A percentile compares a stretch with the other conserved stretches of the same genome.
phyloP scores from a whole-genome alignment of 2,797 vertebrate species.

The Hafferia zeledoni region DNA sequence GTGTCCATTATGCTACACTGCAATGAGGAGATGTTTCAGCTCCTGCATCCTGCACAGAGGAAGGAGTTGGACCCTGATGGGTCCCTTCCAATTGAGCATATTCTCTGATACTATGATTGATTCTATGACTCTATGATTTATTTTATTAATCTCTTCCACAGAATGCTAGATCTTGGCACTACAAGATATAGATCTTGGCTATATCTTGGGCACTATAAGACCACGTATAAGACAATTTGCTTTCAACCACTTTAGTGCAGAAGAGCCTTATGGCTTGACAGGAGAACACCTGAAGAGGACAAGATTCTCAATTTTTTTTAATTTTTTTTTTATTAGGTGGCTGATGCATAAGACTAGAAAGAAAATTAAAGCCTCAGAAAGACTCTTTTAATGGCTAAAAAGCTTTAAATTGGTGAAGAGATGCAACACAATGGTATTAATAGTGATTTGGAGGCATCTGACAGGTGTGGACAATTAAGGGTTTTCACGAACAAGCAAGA shows the following conservation, averaged over 20 bases:
- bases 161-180: background rate
- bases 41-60: background rate
- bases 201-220: background rate
- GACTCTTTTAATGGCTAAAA: background rate
- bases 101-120: background rate
- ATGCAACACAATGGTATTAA: background rate
- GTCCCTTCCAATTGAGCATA: background rate
- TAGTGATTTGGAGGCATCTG: background rate
- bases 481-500: background rate
- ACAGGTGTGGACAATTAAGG: background rate
- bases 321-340: background rate
- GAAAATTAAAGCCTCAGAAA: background rate
- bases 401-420: background rate
- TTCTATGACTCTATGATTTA: background rate
- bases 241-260: background rate
- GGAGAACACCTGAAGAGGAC: background rate
- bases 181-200: too few species aligned
- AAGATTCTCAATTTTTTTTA: background rate
- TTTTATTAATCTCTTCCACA: background rate
- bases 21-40: background rate
- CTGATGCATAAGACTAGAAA: background rate
- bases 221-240: fast-evolving
- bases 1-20: background rate
- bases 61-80: too few species aligned
- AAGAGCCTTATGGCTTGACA: background rate